Percentiles rank a stretch among this genome's conserved stretches.
phyloP scores from a whole-genome alignment of 2,797 vertebrate genomes.

The Neosilurus hyrtlii region DNA sequence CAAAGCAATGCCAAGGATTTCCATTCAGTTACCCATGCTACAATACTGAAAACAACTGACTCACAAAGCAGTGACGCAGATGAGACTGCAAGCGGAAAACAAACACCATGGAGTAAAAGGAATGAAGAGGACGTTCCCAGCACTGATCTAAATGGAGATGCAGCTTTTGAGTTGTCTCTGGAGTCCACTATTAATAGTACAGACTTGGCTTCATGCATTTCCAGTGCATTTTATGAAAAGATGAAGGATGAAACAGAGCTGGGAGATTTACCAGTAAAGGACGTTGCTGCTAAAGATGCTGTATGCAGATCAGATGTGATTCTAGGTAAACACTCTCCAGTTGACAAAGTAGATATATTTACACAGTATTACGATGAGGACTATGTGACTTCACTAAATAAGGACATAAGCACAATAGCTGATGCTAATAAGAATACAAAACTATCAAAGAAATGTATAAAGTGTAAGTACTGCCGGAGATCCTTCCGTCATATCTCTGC shows the following conservation, averaged over 20 bases:
- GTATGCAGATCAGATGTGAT: not conserved
- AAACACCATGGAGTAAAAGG: not conserved
- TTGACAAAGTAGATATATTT: not conserved
- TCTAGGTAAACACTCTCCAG: not conserved
- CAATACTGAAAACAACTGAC: not conserved
- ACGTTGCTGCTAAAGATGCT: not conserved
- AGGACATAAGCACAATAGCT: not conserved
- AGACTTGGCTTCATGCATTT: not conserved
- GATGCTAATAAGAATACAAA: not conserved
- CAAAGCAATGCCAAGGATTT: not conserved
- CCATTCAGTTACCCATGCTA: not conserved
- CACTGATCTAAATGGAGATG: not conserved
- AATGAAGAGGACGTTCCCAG: not conserved
- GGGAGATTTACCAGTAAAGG: too few species aligned
- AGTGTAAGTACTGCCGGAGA: not conserved
- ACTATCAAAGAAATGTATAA: not conserved
- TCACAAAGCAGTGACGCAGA: not conserved
- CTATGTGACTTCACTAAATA: not conserved
- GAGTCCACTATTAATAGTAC: not conserved
- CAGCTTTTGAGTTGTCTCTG: slow-evolving; percentile 1
- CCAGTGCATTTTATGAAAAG: not conserved
- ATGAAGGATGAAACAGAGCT: not conserved
- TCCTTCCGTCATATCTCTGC: slow-evolving; percentile 38
- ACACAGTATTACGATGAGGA: not conserved
- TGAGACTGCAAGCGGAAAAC: not conserved